Evolutionary conservation across 30 jellyfish, hydroid and myxozoan genomes (phyloP).

Genomic region (Phacellophora camtschatica): DNA sequence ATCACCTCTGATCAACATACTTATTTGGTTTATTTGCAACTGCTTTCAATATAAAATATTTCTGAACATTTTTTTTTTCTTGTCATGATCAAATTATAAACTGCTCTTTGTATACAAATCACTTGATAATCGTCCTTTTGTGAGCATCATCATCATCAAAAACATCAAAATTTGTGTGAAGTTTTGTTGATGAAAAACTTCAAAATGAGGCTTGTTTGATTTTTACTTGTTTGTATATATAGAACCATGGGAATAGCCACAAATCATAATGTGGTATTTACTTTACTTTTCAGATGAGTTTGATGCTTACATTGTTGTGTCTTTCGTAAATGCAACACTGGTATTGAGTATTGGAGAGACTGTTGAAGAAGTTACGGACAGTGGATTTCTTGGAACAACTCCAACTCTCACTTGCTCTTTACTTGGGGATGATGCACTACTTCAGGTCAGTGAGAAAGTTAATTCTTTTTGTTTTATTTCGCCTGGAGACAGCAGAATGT

Average conservation of each 20-base stretch:
- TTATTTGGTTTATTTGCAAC: too few species aligned
- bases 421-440: slow-evolving; percentile 95
- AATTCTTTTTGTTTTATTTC: background rate
- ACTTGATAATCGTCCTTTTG: too few species aligned
- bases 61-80: too few species aligned
- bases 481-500: background rate
- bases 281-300: slow-evolving; percentile 66
- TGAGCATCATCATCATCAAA: too few species aligned
- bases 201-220: background rate
- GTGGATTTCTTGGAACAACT: slow-evolving; percentile 96
- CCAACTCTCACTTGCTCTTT: slow-evolving; percentile 91
- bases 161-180: too few species aligned
- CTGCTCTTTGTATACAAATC: too few species aligned
- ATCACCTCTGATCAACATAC: slow-evolving; percentile 56
- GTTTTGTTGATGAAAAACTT: background rate
- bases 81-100: too few species aligned
- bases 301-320: slow-evolving; percentile 96
- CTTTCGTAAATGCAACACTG: slow-evolving; percentile 97
- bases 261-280: background rate
- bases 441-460: slow-evolving; percentile 64
- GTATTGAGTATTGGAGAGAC: slow-evolving; percentile 99
- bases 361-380: slow-evolving; percentile 98
- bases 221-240: too few species aligned
- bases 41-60: too few species aligned
- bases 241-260: too few species aligned